A percentile compares a stretch with the other conserved stretches of the same genome.
phyloP scores from a whole-genome alignment of 2,797 vertebrate species.

The Phoxinus dragarum region DNA sequence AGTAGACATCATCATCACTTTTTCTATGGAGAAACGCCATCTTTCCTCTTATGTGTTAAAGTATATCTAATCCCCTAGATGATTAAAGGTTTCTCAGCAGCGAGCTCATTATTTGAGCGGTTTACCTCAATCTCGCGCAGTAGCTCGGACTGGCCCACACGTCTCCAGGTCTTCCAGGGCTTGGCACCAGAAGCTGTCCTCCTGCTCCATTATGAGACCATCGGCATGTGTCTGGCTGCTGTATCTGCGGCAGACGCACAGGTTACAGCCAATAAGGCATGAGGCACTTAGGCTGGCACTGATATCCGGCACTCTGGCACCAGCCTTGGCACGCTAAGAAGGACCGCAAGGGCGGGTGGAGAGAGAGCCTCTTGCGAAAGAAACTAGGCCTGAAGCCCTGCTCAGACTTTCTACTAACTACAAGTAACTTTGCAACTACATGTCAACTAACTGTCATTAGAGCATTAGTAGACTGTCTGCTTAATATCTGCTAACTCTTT shows the following conservation, averaged over 20 bases:
- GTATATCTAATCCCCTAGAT: background rate
- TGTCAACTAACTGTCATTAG: background rate
- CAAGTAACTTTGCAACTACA: background rate
- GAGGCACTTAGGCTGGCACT: conserved; percentile 21
- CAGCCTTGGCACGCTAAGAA: conserved; percentile 26
- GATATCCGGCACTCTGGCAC: conserved; percentile 17
- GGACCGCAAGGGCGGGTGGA: background rate
- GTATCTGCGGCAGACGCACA: conserved; percentile 62
- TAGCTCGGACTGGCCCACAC: conserved; percentile 95
- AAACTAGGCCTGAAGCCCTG: conserved; percentile 1
- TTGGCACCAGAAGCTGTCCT: conserved; percentile 97
- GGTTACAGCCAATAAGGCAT: conserved; percentile 46
- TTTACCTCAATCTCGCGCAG: conserved; percentile 96
- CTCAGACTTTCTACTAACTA: background rate
- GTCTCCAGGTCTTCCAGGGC: conserved; percentile 98
- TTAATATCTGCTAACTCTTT: background rate
- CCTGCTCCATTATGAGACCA: conserved; percentile 85
- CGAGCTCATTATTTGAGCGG: background rate
- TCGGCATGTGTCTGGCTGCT: conserved; percentile 84
- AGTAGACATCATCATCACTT: background rate
- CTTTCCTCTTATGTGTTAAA: background rate
- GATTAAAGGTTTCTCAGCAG: background rate
- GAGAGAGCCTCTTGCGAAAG: background rate
- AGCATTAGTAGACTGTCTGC: background rate
- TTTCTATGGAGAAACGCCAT: background rate